Base-by-base conservation (phyloP, 2,888 invertebrate species). In the Rhagonycha fulva region DNA sequence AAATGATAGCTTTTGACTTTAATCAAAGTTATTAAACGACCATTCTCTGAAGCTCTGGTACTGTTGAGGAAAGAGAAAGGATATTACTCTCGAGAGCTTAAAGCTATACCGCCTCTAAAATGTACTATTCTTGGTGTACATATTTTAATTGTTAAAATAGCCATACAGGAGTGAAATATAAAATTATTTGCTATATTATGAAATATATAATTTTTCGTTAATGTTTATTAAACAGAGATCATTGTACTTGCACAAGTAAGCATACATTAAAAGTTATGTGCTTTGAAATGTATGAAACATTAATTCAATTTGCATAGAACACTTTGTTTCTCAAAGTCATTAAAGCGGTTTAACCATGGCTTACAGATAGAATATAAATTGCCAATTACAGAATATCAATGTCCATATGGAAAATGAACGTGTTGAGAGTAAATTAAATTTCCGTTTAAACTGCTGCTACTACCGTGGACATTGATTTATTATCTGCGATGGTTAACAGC, bases 381-480 rank as follows among this genome's bases (percentile, higher is more conserved):
- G 83, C 82, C 83, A 84, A 84, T 84, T 84, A 84, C 82, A 81
- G 83, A 81, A 80, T 83, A 83, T 83, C 83, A 82, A 82, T 81
- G 83, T 82, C 80, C 81, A 79, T 83, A 84, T 83, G 83, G 82
- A 83, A 83, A 84, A 83, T 82, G 83, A 82, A 84, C 83, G 83
- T 83, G 84, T 82, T 81, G 84, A 79, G 82, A 82, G 83, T 82
- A 84, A 84, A 84, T 84, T 84, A 85, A 85, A 85, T 85, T 85
- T 85, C 85, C 85, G 85, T 84, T 84, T 82, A 83, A 75, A 82
- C 82, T 80, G 82, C 81, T 76, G 81, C 84, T 82, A 83, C 85
- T 81, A 82, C 82, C 81, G 81, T 80, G 82, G 82, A 79, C 83
- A 76, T 82, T 83, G 84, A 84, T 85, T 85, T 85, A 84, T 83